Evolutionary conservation across 1,140 invertebrate species (phyloP), one percentile per base, ranked within the genome.

Genomic region (Bombus picipes): DNA sequence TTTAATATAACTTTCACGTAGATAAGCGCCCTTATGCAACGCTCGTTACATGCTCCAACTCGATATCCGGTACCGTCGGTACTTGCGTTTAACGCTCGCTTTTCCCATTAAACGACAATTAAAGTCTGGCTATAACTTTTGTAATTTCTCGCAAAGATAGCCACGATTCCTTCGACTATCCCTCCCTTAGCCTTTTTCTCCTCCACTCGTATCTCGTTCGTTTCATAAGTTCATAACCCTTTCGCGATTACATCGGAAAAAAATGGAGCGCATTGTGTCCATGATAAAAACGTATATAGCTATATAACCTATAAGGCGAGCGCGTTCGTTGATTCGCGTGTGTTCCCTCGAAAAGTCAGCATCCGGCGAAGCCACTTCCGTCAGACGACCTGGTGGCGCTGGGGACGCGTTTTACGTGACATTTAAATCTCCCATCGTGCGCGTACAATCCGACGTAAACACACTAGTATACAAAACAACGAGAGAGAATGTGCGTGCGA

Each of bases 81-180:
- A 43, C 28, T 78, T 75, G 65, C 53, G 83, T 72, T 80, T 80
- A 84, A 84, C 83, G 66, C 43, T 72, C 76, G 83, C 47, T 79
- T 84, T 71, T 79, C 75, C 53, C 76, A 57, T 84, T 84, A 84
- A 84, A 84, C 76, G 83, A 84, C 76, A 37, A 84, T 84, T 84
- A 84, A 84, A 84, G 68, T 80, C 76, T 62, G 47, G 65, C 62
- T 71, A 8, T 22, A 84, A 84, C 82, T 84, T 84, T 59, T 59
- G 39, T 39, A 84, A 84, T 79, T 84, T 84, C 66, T 76, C 37
- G 37, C 65, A 43, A 53, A 71, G 66, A 70, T 79, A 78, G 62
- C 66, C 65, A n/a, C 57, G 39, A 83, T 34, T 68, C 65, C 66
- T 84, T 71, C 59, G n/a, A 84, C 28, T 76, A 25, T 39, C 43